These are phyloP conservation scores for Parazoanthus swiftii DNA, from an alignment of 92 coral and sea anemone genomes.

Conservation along the genomic window DNA sequence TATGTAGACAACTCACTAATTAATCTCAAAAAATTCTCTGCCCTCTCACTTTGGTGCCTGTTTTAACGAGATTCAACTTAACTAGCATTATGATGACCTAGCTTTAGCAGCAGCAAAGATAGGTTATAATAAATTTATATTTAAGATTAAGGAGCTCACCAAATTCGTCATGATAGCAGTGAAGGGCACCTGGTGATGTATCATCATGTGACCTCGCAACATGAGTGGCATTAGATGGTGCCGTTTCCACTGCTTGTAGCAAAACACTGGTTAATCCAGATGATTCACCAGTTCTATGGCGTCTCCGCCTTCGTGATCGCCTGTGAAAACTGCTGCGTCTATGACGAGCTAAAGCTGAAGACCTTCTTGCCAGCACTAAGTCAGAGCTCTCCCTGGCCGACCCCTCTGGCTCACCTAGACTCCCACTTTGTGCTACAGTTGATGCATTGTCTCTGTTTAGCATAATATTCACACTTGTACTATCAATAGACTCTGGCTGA, in stretches of 20 bases:
- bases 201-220: slow-evolving; percentile 91
- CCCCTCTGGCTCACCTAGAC: slow-evolving; percentile 86
- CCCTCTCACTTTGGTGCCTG: too few relatives aligned
- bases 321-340: slow-evolving; percentile 76
- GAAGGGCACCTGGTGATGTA: slow-evolving; percentile 94
- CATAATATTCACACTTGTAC: slow-evolving; percentile 68
- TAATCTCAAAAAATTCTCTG: too few relatives aligned
- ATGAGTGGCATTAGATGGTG: slow-evolving; percentile 66
- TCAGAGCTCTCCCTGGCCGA: slow-evolving; percentile 80
- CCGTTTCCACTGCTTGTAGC: slow-evolving; percentile 69
- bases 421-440: slow-evolving; percentile 86
- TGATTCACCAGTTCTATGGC: slow-evolving; percentile 66
- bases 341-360: slow-evolving; percentile 80
- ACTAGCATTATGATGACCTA: too few relatives aligned
- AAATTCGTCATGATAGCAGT: slow-evolving; percentile 86
- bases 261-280: slow-evolving; percentile 57
- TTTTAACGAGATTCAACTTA: too few relatives aligned
- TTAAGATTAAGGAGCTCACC: slow-evolving; percentile 53
- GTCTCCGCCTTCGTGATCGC: slow-evolving; percentile 62
- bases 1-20: too few relatives aligned
- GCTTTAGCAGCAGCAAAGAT: too few relatives aligned
- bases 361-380: slow-evolving; percentile 63
- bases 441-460: slow-evolving; percentile 85
- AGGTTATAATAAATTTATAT: too few relatives aligned
- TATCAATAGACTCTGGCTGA: slow-evolving; percentile 89